These are phyloP conservation scores for Augochlorella aurata DNA, from an alignment of 2,888 invertebrate genomes.

Conservation along the genomic window DNA sequence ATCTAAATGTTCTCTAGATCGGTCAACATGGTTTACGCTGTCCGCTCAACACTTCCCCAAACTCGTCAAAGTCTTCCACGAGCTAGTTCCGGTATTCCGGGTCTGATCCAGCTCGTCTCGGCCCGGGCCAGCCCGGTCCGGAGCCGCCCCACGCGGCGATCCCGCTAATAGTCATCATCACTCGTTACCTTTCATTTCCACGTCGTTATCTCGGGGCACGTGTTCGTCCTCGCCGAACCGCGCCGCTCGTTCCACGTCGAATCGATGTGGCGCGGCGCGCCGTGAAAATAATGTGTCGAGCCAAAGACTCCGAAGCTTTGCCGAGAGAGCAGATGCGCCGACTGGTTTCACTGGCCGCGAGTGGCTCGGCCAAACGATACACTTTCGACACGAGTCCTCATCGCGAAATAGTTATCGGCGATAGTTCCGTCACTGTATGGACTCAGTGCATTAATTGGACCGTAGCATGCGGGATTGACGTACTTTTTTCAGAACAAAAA, in stretches of 20 bases:
- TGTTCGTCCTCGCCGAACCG: constrained; percentile 28
- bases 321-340: not conserved
- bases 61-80: no score
- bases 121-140: not conserved
- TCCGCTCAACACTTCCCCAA: no score
- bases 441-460: no score
- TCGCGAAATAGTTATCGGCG: not conserved
- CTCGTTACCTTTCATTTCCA: constrained; percentile 52
- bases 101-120: no score
- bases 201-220: constrained; percentile 47
- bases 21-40: no score
- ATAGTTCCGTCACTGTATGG: no score
- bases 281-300: not conserved
- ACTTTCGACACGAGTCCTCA: not conserved
- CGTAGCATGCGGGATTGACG: no score
- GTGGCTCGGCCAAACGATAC: not conserved
- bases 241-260: not conserved
- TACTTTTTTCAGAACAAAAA: no score
- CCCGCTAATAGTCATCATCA: constrained; percentile 30
- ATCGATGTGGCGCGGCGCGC: not conserved
- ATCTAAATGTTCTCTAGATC: no score
- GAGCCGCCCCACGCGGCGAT: not conserved
- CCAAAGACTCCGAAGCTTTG: not conserved
- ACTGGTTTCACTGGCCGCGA: not conserved
- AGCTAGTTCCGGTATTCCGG: no score